These are phyloP conservation scores for Aplysia californica DNA, from an alignment of 1,140 invertebrate genomes.

Conservation along the genomic window DNA sequence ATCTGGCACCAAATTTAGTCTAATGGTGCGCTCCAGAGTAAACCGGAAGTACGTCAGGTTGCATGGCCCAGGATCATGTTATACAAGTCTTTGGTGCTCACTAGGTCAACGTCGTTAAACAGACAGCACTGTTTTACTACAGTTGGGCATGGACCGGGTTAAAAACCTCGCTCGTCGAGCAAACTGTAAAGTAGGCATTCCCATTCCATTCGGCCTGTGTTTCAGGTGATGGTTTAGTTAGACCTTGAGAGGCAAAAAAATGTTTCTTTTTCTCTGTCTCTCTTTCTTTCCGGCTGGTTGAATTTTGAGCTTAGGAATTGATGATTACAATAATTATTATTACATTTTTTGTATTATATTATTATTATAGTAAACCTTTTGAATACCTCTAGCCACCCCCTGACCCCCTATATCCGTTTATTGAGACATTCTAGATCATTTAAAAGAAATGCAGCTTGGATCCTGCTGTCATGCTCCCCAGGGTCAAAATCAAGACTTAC, in stretches of 20 bases:
- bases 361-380: no score
- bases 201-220: no score
- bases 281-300: no score
- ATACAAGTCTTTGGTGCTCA: background rate
- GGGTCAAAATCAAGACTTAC: no score
- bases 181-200: background rate
- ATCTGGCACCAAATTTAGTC: background rate
- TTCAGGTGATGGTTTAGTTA: conserved; percentile 10
- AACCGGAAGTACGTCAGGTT: background rate
- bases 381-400: no score
- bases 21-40: background rate
- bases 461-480: no score
- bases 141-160: background rate
- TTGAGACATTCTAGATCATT: no score
- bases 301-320: no score
- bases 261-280: background rate
- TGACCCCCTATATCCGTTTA: no score
- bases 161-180: background rate
- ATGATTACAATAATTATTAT: no score
- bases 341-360: no score
- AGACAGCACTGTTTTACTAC: background rate
- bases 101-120: background rate
- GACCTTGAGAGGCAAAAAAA: background rate
- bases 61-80: background rate
- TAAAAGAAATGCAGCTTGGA: no score